Evolutionary conservation across 1,140 invertebrate genomes (phyloP).

Genomic region (roundworm (Caenorhabditis elegans)): WBcel235 BX284603.4:3750501-3751000

Average conservation of each 20-base stretch:
- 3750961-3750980: too few species aligned
- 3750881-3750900: too few species aligned
- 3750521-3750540: conserved; percentile 61
- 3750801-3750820: too few species aligned
- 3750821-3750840: too few species aligned
- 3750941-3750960: too few species aligned
- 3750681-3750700: conserved; percentile 66
- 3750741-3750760: conserved; percentile 50
- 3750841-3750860: too few species aligned
- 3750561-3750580: conserved; percentile 66
- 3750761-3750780: not conserved
- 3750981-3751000: too few species aligned
- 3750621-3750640: conserved; percentile 66
- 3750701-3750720: conserved; percentile 65
- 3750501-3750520: conserved; percentile 71
- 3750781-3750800: not conserved
- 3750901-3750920: too few species aligned
- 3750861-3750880: too few species aligned
- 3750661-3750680: conserved; percentile 63
- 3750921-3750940: too few species aligned
- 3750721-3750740: conserved; percentile 60
- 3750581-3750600: conserved; percentile 63
- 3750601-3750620: conserved; percentile 65
- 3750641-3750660: conserved; percentile 66
- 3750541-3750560: conserved; percentile 64